Conservation (phyloP, 2,113 vertebrate species). For the Ochotona curzoniae region DNA sequence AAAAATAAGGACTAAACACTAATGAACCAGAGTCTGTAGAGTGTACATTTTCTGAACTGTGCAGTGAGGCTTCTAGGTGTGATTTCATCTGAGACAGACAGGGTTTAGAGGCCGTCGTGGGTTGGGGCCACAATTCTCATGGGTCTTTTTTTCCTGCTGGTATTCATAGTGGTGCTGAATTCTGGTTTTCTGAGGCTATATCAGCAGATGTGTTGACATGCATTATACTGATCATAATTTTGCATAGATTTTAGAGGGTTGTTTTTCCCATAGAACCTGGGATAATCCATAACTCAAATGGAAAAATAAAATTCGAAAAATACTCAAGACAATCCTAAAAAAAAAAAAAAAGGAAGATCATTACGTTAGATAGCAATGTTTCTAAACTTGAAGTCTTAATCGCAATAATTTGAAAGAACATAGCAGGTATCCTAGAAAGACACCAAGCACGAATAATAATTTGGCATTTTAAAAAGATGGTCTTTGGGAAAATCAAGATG, state of each 20-base stretch:
- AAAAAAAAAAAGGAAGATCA: neutral
- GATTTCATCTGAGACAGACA: neutral
- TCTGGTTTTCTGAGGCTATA: neutral
- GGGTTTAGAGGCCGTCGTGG: neutral
- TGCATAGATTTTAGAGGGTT: neutral
- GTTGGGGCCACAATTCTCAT: neutral
- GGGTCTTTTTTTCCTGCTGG: neutral
- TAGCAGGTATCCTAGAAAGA: neutral
- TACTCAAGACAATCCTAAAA: neutral
- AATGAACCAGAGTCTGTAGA: neutral
- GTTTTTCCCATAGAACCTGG: neutral
- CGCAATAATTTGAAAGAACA: neutral
- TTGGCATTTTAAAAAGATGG: neutral
- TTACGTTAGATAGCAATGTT: neutral
- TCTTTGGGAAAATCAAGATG: too few species aligned
- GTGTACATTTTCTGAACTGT: neutral
- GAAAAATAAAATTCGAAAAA: neutral
- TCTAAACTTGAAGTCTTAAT: neutral
- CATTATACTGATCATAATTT: neutral
- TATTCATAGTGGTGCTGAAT: neutral
- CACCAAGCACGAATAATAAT: neutral
- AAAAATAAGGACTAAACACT: slow-evolving; percentile 14
- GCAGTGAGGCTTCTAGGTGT: neutral
- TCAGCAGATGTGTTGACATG: neutral
- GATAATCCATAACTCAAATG: neutral